A percentile compares a stretch with the other conserved stretches of the same genome.
These are phyloP conservation scores for Pomacea maculata DNA, from an alignment of 1,140 invertebrate genomes.

Conservation along the genomic window DNA sequence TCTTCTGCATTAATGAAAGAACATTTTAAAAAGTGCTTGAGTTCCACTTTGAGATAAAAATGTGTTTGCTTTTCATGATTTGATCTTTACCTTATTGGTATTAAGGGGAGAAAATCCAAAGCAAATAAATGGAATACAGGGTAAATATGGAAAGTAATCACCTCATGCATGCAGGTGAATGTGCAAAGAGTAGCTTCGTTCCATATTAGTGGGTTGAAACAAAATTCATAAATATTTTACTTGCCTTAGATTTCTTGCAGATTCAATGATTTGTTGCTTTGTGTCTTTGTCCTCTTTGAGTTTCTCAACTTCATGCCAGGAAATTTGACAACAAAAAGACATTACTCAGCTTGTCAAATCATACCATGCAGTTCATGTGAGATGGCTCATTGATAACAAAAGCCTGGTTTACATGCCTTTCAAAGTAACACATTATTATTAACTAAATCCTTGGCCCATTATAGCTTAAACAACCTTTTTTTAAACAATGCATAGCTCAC, in stretches of 20 bases:
- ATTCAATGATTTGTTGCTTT: slow-evolving; percentile 32
- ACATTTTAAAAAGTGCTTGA: no score
- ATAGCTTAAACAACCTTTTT: no score
- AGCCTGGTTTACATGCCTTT: no score
- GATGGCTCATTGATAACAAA: no score
- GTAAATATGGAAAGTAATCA: background rate
- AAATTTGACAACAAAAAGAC: background rate
- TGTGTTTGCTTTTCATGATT: no score
- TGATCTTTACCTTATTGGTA: background rate
- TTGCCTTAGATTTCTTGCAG: slow-evolving; percentile 38
- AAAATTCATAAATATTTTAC: background rate
- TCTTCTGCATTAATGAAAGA: no score
- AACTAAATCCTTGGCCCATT: no score
- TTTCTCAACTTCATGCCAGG: slow-evolving; percentile 45
- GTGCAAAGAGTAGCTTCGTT: background rate
- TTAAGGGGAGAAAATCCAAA: background rate
- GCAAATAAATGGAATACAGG: background rate
- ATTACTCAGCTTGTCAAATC: slow-evolving; percentile 16
- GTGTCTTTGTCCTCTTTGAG: slow-evolving; percentile 38
- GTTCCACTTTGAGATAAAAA: no score
- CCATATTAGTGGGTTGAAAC: background rate
- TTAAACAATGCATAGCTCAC: no score
- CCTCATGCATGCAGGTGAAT: background rate
- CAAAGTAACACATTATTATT: no score
- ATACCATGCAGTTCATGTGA: slow-evolving; percentile 7